Evolutionary conservation across 2,797 vertebrate species (phyloP), one percentile per base, ranked within the genome.

Genomic region (Sebastes iracundus): DNA sequence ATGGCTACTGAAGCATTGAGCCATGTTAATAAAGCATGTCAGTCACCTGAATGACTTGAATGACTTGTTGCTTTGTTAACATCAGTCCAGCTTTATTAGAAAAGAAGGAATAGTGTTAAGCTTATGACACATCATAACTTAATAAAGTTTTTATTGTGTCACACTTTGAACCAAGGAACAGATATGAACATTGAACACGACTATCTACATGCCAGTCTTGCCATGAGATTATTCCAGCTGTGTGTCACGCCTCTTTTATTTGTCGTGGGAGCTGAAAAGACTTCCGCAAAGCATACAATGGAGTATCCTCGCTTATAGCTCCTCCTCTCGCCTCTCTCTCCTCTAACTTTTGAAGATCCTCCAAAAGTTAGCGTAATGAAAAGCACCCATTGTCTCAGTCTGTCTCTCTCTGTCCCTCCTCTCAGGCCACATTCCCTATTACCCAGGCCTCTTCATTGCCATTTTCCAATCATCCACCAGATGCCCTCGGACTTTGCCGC

Each of bases 1-100:
- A 87, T n/a, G 22, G 33, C 28, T 53, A 27, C 49, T 75, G 33
- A 68, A 77, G 73, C 66, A 56, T 27, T 52, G 38, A 84, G 42
- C 10, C 10, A 35, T 16, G 55, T 56, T 72, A 77, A 81, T 88
- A 72, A 87, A 60, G 25, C 49, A 25, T 61, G 61, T 73, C 70
- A 53, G 18, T n/a, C 49, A 53, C n/a, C 49, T 22, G 20, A 10
- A n/a, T 53, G 49, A 53, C 49, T 0, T 53, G 20, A 52, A 11
- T 23, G 23, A 23, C 23, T 23, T 23, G 23, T 23, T 58, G 33
- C 33, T 61, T 65, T 66, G 13, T 28, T 52, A 10, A 52, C 20
- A 4, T 52, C 20, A 52, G 49, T n/a, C 46, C 18, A 52, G 46
- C 8, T 52, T 52, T 0, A 16, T 49, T 49, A 20, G 46, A 20